Evolutionary conservation across 1,140 invertebrate species (phyloP).

Genomic region (Pseudomyrmex dendroicus): DNA sequence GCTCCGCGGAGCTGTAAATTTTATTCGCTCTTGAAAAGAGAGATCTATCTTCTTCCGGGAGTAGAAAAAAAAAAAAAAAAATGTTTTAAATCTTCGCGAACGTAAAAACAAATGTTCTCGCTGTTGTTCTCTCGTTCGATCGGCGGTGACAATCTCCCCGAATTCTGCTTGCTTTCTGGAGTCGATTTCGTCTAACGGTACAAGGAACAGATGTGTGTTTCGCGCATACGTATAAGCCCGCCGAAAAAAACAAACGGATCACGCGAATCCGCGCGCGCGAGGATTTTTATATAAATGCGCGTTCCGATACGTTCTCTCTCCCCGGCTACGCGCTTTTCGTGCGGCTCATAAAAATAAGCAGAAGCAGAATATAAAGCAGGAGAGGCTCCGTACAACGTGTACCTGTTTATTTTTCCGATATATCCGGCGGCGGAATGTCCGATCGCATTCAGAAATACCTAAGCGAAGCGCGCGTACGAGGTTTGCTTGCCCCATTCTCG

Average conservation of each 20-base stretch:
- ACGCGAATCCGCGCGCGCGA: not conserved
- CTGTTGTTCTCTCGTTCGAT: too few species aligned
- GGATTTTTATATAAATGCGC: slow-evolving; percentile 32
- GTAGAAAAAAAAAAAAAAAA: not conserved
- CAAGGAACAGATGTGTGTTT: not conserved
- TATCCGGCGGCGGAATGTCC: slow-evolving; percentile 36
- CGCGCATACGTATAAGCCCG: not conserved
- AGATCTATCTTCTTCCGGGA: not conserved
- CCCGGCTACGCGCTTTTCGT: slow-evolving; percentile 9
- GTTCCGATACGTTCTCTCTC: slow-evolving; percentile 20
- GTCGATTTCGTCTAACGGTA: not conserved
- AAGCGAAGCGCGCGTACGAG: not conserved
- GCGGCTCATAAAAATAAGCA: slow-evolving; percentile 58
- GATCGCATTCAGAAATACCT: slow-evolving; percentile 58
- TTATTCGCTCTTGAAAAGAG: not conserved
- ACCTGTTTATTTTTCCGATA: slow-evolving; percentile 53
- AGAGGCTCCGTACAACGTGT: not conserved
- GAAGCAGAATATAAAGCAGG: slow-evolving; percentile 49
- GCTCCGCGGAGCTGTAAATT: not conserved
- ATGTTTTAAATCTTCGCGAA: too few species aligned
- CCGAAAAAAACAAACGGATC: not conserved
- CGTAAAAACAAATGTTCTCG: too few species aligned
- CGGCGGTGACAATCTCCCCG: too few species aligned
- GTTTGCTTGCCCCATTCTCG: slow-evolving; percentile 28
- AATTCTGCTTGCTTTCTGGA: not conserved